A percentile compares a stretch with the other conserved stretches of the same genome.
phyloP scores from a whole-genome alignment of 2,113 vertebrate species.

The Drymodes brunneopygia region DNA sequence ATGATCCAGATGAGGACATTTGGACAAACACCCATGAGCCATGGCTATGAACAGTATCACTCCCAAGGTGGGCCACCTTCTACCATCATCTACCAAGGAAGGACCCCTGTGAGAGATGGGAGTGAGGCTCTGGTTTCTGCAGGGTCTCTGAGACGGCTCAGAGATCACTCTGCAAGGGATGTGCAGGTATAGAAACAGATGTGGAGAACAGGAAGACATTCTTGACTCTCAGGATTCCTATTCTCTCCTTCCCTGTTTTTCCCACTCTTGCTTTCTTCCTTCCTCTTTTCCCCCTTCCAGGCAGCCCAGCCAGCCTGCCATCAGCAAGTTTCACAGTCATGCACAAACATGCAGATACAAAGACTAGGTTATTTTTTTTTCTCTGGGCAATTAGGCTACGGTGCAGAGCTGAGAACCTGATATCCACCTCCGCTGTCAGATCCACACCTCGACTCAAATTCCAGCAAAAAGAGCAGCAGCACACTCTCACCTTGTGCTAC shows the following conservation, averaged over 20 bases:
- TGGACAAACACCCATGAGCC: neutral
- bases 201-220: neutral
- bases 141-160: rapidly evolving
- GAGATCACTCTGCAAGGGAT: neutral
- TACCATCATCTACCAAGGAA: neutral
- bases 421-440: neutral
- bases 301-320: neutral
- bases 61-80: neutral
- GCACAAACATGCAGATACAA: neutral
- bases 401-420: neutral
- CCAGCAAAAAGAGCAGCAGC: neutral
- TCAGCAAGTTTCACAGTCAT: neutral
- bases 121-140: neutral
- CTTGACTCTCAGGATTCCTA: neutral
- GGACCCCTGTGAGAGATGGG: neutral
- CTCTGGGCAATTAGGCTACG: neutral
- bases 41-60: neutral
- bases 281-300: neutral
- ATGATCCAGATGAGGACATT: neutral
- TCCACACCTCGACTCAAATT: neutral
- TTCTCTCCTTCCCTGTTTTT: neutral
- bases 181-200: neutral
- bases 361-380: neutral
- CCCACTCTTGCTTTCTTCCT: neutral
- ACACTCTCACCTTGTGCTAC: slow-evolving; percentile 29